Evolutionary conservation across 2,888 invertebrate genomes (phyloP), one percentile per base, ranked within the genome.

Genomic region (Deilephila elpenor): DNA sequence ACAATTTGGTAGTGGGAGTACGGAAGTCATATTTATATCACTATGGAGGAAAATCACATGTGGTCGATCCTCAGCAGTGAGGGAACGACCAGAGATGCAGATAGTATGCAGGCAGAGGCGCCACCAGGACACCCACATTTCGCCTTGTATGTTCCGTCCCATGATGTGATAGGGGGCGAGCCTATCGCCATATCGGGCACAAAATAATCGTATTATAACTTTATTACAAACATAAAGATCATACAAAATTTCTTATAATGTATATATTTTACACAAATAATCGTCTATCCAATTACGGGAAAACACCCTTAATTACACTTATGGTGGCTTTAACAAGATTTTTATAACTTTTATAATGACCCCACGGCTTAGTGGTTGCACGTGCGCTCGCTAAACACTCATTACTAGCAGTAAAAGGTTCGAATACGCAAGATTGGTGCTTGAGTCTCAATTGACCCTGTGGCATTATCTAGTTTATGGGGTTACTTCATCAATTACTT

Each of bases 331-430:
- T 20, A 44, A 64, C 51, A 67, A 25, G 67, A 51, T 51, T 51
- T 67, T 67, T 67, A 67, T 5, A 25, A 51, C 44, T 51, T 25
- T 20, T 20, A 51, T 67, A 51, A 67, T 67, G 51, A 0, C 6
- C 51, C 51, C 20, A 17, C 11, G 20, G 64, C 11, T 17, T 51
- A 51, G 64, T 44, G n/a, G 67, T 60, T 25, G 29, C 25, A 67
- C 67, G 51, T 51, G 67, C 51, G n/a, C 44, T 20, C 37, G 37
- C 67, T 51, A 25, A 67, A 71, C 67, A 59, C 59, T 78, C 64
- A 80, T 81, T 82, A 82, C 75, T 14, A 71, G 74, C 76, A 61
- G 75, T 79, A 80, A 82, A 80, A 76, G 74, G 60, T 19, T 61
- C 75, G 76, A 79, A 75, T 78, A 44, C 67, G 44, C 17, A 3